phyloP scores from a whole-genome alignment of 2,113 vertebrate species.

The Leucoraja erinaceus region DNA sequence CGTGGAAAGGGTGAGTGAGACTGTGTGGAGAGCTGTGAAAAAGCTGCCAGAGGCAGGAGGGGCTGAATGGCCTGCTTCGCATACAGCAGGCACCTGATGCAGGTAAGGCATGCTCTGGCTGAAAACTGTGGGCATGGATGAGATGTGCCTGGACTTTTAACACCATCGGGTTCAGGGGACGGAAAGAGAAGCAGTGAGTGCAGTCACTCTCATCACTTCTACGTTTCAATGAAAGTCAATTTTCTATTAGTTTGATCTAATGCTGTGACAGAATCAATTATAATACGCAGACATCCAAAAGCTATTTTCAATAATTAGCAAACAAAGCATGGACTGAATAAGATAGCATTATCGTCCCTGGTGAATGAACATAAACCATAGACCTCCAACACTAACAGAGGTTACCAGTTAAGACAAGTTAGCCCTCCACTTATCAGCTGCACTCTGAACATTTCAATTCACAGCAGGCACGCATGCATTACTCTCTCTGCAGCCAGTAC shows the following conservation, averaged over 20 bases:
- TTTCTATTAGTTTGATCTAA: constrained; percentile 16
- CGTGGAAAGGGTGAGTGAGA: neutral
- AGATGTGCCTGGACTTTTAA: neutral
- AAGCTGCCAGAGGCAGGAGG: neutral
- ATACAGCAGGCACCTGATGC: neutral
- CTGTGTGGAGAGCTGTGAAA: neutral
- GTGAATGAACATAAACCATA: neutral
- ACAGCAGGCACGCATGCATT: neutral
- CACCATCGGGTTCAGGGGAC: neutral
- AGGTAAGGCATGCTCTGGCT: neutral
- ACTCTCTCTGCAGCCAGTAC: neutral
- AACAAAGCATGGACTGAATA: neutral
- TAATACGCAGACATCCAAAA: neutral
- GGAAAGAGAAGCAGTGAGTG: neutral
- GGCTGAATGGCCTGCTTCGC: neutral
- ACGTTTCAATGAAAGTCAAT: constrained; percentile 15
- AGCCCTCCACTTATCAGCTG: neutral
- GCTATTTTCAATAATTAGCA: constrained; percentile 24
- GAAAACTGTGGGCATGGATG: neutral
- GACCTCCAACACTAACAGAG: neutral
- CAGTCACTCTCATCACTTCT: neutral
- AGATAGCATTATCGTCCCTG: neutral
- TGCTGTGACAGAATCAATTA: constrained; percentile 32
- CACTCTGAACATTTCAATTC: constrained; percentile 1
- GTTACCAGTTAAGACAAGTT: constrained; percentile 1